Percentiles rank a stretch among this genome's conserved stretches.
phyloP scores from a whole-genome alignment of 2,888 invertebrate genomes.

The Patella caerulea region DNA sequence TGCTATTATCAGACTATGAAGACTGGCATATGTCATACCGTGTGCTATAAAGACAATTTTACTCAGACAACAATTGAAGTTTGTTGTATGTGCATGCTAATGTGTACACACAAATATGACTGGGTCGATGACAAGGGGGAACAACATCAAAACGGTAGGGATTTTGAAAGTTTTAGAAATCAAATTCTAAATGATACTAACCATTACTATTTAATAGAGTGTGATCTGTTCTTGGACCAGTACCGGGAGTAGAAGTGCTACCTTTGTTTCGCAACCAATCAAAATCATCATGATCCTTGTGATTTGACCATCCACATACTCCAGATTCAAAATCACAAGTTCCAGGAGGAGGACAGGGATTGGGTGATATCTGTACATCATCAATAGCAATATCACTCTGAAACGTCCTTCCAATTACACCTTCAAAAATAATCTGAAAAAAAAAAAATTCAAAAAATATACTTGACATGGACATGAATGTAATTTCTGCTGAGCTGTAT shows the following conservation, averaged over 20 bases:
- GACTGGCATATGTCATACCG: too few species aligned
- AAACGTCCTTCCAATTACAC: constrained; percentile 45
- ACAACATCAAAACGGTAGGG: too few species aligned
- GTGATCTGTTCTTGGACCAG: constrained; percentile 87
- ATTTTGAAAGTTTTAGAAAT: too few species aligned
- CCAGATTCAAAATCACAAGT: constrained; percentile 63
- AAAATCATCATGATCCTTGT: constrained; percentile 51
- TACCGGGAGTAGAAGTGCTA: constrained; percentile 66
- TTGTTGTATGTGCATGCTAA: too few species aligned
- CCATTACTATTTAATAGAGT: constrained; percentile 78
- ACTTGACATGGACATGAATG: too few species aligned
- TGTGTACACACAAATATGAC: too few species aligned
- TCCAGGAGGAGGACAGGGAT: constrained; percentile 48
- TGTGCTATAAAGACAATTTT: too few species aligned
- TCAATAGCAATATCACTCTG: constrained; percentile 65
- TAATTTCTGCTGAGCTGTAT: too few species aligned
- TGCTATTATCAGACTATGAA: too few species aligned
- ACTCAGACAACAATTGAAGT: too few species aligned
- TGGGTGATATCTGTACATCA: constrained; percentile 52
- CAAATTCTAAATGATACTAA: constrained; percentile 53
- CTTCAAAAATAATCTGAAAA: constrained; percentile 62
- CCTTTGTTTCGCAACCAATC: constrained; percentile 58
- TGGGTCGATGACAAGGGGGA: too few species aligned
- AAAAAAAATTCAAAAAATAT: neutral
- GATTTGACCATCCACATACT: constrained; percentile 54